Base-by-base conservation (phyloP, 2,113 vertebrate genomes). In the Microcebus lehilahytsara region DNA sequence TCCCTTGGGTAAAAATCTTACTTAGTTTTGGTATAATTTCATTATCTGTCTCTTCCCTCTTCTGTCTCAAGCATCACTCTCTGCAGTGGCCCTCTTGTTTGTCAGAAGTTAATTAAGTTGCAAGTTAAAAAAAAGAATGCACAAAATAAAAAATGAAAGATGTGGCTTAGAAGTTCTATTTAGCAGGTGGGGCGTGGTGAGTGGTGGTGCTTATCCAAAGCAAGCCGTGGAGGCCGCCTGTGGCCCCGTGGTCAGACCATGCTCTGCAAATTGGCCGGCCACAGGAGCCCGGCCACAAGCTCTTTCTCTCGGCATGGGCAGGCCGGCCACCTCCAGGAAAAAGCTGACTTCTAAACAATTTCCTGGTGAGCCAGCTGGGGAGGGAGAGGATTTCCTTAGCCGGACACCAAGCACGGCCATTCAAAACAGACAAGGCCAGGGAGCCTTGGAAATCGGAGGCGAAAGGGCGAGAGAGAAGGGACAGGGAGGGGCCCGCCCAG, bases 321-420 rank as follows among this genome's bases (percentile, higher is more conserved):
- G 56, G 37, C 23, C 32, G 85, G 92, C 77, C 94, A 92, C 81
- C 90, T 88, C 80, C 92, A 85, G 93, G 96, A 96, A 93, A 92
- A 97, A 95, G 74, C 95, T 94, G 80, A 90, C 89, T 93, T 95
- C 87, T 71, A 96, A 93, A 96, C 83, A 79, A 56, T 96, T 95
- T 97, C 96, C 97, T 87, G 72, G 94, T 93, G 53, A 92, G 80
- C 92, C 96, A 94, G 72, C 95, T 97, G 93, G 88, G 80, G 75
- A 90, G 93, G 74, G 51, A 90, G 95, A 88, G 85, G 96, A 93
- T 97, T 97, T 98, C 95, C 97, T 96, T 58, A 62, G 51, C 89
- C 72, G 84, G 69, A 92, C 19, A 30, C 37, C 60, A 37, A 49
- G 13, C 62, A 13, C 80, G 89, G 62, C 30, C 69, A 32, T 81